Base-by-base conservation (phyloP, 2,113 vertebrate genomes). In the Clarias macrocephalus region DNA sequence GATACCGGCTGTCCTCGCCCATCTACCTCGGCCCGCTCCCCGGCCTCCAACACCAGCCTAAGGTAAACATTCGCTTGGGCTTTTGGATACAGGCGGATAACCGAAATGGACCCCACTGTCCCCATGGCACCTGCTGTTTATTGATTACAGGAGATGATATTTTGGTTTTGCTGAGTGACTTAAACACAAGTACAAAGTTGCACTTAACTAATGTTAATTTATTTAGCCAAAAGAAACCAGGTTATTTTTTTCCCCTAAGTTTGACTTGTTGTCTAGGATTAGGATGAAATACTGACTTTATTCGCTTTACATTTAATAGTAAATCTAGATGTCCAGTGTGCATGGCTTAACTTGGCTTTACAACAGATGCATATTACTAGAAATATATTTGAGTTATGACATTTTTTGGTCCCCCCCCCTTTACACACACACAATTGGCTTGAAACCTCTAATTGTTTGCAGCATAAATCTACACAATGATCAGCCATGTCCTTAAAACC, bases 11-110 rank as follows among this genome's bases (percentile, higher is more conserved):
- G 91, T 91, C 91, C 88, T 91, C 84, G 23, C 93, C 94, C 88
- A 91, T 94, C 93, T 92, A 94, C 12, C 93, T 94, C 88, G 94
- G 90, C 93, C 92, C 92, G 65, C 91, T 92, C 77, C 90, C 91
- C 66, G 96, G 93, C 84, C 94, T 95, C 66, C 93, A 94, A 90
- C 93, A 94, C 89, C 94, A 94, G 89, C 93, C 95, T 48, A 93
- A 96, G 94, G 95, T 97, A 93, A 62, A 15, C 19, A 0, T 3
- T 21, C 18, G n/a, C 25, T 54, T 52, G 13, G 48, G 68, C 37
- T 23, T 25, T 21, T 30, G 65, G n/a, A 15, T 68, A 30, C n/a
- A 16, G 62, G 11, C 2, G 0, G 13, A 16, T 28, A 68, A 15
- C 65, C 16, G 65, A 68, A 16, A n/a, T 16, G 28, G n/a, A 15